These are phyloP conservation scores for Panzeria rudis DNA, from an alignment of 2,888 invertebrate genomes.

Conservation along the genomic window DNA sequence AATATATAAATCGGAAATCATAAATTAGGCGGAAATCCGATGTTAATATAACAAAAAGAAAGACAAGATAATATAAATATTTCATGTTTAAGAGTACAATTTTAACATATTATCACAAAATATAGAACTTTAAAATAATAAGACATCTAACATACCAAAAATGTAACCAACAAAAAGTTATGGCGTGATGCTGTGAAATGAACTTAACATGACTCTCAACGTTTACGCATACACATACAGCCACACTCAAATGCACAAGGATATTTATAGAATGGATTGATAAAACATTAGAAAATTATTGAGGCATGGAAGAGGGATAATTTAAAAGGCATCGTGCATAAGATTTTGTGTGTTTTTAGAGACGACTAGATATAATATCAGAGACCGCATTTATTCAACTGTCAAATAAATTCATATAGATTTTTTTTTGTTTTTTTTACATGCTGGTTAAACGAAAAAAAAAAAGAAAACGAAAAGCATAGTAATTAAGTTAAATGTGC, in stretches of 20 bases:
- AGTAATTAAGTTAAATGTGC: conserved; percentile 82
- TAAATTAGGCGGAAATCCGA: conserved; percentile 73
- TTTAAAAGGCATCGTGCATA: conserved; percentile 21
- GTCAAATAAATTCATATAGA: conserved; percentile 82
- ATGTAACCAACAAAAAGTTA: conserved; percentile 77
- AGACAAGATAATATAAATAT: neutral
- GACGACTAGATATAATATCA: conserved; percentile 53
- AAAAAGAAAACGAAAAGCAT: neutral
- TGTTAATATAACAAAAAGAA: neutral
- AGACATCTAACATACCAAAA: no score
- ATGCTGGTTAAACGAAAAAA: conserved; percentile 11
- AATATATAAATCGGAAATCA: conserved; percentile 72
- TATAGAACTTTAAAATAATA: neutral
- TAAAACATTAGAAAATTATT: conserved; percentile 46
- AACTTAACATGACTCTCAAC: conserved; percentile 75
- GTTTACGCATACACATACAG: neutral
- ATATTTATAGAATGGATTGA: conserved; percentile 7
- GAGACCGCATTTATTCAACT: conserved; percentile 81
- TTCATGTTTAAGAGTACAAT: neutral
- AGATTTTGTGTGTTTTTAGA: conserved; percentile 34
- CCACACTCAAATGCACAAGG: conserved; percentile 9
- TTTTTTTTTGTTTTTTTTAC: conserved; percentile 37
- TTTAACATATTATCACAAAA: neutral
- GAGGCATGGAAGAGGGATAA: neutral
- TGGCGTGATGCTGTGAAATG: conserved; percentile 79